Conservation (phyloP, 2,797 vertebrate species). For the Anguilla pacifica region DNA sequence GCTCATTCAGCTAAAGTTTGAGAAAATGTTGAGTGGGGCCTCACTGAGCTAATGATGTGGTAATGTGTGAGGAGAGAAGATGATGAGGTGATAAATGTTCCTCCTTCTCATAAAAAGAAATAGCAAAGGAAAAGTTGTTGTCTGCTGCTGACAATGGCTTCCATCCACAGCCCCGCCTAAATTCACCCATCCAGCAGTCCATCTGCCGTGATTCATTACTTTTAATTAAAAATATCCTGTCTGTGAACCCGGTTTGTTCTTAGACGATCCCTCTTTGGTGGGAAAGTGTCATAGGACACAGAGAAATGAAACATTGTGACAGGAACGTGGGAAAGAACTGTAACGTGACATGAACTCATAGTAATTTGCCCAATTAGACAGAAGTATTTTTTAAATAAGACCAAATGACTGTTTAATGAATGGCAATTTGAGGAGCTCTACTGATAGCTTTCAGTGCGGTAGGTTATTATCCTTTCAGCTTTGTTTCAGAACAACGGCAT, state of each 20-base stretch:
- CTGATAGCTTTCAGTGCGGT: neutral
- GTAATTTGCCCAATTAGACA: neutral
- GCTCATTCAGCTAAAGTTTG: neutral
- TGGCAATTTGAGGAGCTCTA: neutral
- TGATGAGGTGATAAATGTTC: constrained; percentile 19
- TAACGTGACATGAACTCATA: neutral
- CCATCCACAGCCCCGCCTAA: constrained; percentile 25
- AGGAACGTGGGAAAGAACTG: neutral
- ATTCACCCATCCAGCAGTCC: neutral
- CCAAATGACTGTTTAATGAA: neutral
- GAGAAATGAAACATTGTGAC: neutral
- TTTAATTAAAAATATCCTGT: constrained; percentile 53
- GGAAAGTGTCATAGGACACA: neutral
- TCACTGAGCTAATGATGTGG: constrained; percentile 28
- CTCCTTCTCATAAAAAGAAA: neutral
- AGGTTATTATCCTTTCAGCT: neutral
- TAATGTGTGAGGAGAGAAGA: constrained; percentile 28
- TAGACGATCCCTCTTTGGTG: constrained; percentile 28
- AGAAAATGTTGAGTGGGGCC: neutral
- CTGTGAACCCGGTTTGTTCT: constrained; percentile 58
- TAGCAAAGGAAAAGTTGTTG: neutral
- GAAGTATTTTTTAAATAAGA: neutral
- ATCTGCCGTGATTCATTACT: constrained; percentile 58
- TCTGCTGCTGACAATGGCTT: constrained; percentile 13
- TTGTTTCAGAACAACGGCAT: neutral